These are phyloP conservation scores for Noctua janthina DNA, from an alignment of 2,888 invertebrate genomes.

Conservation along the genomic window DNA sequence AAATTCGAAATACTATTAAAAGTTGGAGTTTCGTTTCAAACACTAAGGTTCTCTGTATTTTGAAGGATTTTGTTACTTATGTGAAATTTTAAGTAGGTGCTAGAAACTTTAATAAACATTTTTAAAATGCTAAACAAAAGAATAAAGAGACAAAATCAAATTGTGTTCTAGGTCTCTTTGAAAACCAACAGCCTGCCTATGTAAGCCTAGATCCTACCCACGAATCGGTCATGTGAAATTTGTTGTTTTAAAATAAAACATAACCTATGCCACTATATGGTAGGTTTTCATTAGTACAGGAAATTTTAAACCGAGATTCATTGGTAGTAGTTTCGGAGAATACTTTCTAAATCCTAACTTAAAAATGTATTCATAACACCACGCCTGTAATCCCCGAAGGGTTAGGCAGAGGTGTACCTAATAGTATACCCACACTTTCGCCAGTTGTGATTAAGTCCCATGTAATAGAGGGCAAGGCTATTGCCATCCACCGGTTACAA, in stretches of 20 bases:
- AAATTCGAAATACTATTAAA: constrained; percentile 31
- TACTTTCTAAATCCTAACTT: background rate
- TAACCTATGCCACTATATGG: background rate
- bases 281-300: background rate
- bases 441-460: no score
- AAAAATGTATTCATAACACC: no score
- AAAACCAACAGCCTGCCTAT: background rate
- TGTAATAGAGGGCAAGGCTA: background rate
- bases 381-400: no score
- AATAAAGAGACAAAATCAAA: background rate
- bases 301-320: background rate
- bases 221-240: no score
- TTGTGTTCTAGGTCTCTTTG: background rate
- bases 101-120: background rate
- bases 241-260: background rate
- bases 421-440: no score
- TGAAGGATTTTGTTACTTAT: constrained; percentile 1
- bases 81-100: background rate
- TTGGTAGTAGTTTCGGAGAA: background rate
- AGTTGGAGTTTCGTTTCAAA: constrained; percentile 34
- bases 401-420: no score
- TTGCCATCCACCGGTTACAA: background rate
- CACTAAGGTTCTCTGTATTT: constrained; percentile 11
- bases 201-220: no score
- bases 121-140: background rate